A percentile compares a stretch with the other conserved stretches of the same genome.
phyloP scores from a whole-genome alignment of 2,113 vertebrate genomes.

The Pollachius pollachius region DNA sequence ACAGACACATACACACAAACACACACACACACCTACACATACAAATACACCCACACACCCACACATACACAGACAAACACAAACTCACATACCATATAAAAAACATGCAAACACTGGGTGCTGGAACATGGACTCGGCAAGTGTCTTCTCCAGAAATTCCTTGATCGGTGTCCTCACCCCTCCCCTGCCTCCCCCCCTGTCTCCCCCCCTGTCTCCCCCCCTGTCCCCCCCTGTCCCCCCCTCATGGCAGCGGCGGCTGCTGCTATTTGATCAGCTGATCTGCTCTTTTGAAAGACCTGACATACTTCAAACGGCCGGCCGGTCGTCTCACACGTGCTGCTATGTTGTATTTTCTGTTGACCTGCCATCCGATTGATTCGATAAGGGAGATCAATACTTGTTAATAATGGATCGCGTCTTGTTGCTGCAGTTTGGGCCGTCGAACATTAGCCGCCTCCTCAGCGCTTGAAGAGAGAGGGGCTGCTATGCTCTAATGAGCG shows the following conservation, averaged over 20 bases:
- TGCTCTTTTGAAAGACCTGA: constrained; percentile 62
- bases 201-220: constrained; percentile 45
- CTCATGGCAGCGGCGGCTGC: constrained; percentile 15
- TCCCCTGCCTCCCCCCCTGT: too few species aligned
- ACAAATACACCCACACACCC: neutral
- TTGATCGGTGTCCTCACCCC: neutral
- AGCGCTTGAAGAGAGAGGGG: constrained; percentile 34
- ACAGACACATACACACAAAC: neutral
- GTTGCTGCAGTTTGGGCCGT: constrained; percentile 48
- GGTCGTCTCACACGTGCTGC: constrained; percentile 57
- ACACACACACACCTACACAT: constrained; percentile 12
- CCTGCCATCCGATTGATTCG: constrained; percentile 58
- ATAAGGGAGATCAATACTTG: constrained; percentile 69
- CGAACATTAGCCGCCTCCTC: constrained; percentile 43
- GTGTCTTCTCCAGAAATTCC: constrained; percentile 51
- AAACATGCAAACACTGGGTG: neutral
- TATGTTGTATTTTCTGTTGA: constrained; percentile 30
- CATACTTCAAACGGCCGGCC: constrained; percentile 66
- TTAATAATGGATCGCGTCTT: constrained; percentile 66
- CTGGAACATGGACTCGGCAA: constrained; percentile 27
- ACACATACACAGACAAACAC: neutral
- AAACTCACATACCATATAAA: neutral
- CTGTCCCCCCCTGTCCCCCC: constrained; percentile 24
- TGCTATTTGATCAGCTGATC: constrained; percentile 69
- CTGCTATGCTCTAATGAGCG: constrained; percentile 49